Evolutionary conservation across 2,113 vertebrate species (phyloP), one percentile per base, ranked within the genome.

Genomic region (Macquaria australasica): DNA sequence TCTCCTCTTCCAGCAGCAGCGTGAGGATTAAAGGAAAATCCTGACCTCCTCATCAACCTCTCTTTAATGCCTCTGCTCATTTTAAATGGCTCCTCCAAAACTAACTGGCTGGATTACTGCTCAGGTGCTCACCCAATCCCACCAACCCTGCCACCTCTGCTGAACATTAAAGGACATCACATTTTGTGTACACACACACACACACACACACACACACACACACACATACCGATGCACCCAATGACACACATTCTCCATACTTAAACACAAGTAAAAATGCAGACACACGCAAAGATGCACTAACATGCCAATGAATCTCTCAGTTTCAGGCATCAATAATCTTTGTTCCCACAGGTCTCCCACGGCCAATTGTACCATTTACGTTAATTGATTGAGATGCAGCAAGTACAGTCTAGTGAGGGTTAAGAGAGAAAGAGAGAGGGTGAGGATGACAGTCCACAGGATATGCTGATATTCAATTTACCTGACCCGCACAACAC

Each of bases 11-110:
- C 87, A 87, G 85, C 77, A 85, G 83, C 80, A 43, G 84, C 58
- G 84, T 86, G 80, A 89, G 91, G 91, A 93, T 95, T 93, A 92
- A 88, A 82, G 78, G 82, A 80, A 93, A 91, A 90, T 73, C 91
- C 89, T 72, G 84, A 93, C 89, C 92, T 90, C 83, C 79, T 88
- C 75, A 34, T 76, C 82, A 60, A 59, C 74, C 86, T 82, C 74
- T 66, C 85, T 67, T 56, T 85, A 88, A 88, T 64, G 74, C 86
- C 87, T 60, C 43, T 3, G 81, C 88, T 92, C 77, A 59, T 70
- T 90, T 90, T 90, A 92, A 92, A 92, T 45, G 85, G 82, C 81
- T 90, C 82, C 80, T 86, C 73, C 59, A 16, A 83, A 88, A 71
- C 71, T 71, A 74, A 87, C 78, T 23, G 59, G 73, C 73, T 66